These are phyloP conservation scores for Tholera decimalis DNA, from an alignment of 2,888 invertebrate species.

Conservation along the genomic window DNA sequence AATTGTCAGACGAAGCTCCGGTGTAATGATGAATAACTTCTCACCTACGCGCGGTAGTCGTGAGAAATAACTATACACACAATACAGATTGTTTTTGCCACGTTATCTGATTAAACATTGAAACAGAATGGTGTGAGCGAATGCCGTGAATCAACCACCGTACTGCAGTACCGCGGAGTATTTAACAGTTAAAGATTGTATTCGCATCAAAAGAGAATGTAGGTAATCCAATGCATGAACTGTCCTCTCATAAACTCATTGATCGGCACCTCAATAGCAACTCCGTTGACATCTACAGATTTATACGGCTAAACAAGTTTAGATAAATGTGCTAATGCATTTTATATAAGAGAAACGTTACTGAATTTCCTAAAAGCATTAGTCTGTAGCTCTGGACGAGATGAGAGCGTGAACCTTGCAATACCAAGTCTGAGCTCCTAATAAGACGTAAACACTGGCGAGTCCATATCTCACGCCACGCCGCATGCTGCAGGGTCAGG, in stretches of 20 bases:
- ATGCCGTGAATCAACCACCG: conserved; percentile 49
- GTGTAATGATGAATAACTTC: conserved; percentile 80
- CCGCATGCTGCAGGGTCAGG: conserved; percentile 72
- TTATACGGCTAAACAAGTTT: conserved; percentile 23
- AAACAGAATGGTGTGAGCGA: conserved; percentile 74
- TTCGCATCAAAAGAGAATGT: conserved; percentile 26
- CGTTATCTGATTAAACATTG: conserved; percentile 78
- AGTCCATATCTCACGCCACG: conserved; percentile 73
- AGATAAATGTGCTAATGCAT: conserved; percentile 36
- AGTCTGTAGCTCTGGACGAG: conserved; percentile 30
- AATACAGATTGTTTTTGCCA: conserved; percentile 75
- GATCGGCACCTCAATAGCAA: conserved; percentile 35
- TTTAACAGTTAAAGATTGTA: conserved; percentile 44
- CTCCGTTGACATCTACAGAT: conserved; percentile 23
- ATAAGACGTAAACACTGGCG: conserved; percentile 75
- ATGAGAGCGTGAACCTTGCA: conserved; percentile 51
- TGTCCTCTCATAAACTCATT: conserved; percentile 33
- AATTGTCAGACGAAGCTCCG: conserved; percentile 76
- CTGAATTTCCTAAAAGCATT: conserved; percentile 31
- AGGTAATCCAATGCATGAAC: conserved; percentile 10
- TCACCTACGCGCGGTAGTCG: conserved; percentile 78
- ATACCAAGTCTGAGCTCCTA: conserved; percentile 48
- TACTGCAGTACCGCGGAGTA: conserved; percentile 21
- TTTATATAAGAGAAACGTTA: conserved; percentile 43
- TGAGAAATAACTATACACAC: conserved; percentile 79